A percentile compares a stretch with the other conserved stretches of the same genome.
Evolutionary conservation across 2,888 invertebrate species (phyloP).

Genomic region (Erannis defoliaria): DNA sequence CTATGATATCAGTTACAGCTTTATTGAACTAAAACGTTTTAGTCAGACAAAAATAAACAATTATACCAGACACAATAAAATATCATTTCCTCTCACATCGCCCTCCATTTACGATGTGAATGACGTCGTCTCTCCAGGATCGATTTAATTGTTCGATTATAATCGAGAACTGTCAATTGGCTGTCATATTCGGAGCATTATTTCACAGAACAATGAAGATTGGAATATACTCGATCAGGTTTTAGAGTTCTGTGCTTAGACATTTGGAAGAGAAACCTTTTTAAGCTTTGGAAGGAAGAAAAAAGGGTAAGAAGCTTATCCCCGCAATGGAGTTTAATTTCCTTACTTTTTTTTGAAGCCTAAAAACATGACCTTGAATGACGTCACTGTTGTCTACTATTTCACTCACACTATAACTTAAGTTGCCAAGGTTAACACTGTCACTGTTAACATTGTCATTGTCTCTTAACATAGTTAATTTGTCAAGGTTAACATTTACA

Average conservation of each 20-base stretch:
- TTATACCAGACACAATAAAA: conserved; percentile 44
- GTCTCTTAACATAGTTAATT: too few relatives aligned
- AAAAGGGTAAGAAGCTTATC: background rate
- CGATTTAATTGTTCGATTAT: conserved; percentile 69
- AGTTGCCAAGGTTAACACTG: too few relatives aligned
- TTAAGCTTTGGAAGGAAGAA: background rate
- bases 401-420: too few relatives aligned
- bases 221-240: conserved; percentile 55
- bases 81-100: conserved; percentile 39
- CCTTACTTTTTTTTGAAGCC: too few relatives aligned
- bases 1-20: too few relatives aligned
- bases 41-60: conserved; percentile 34
- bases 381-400: too few relatives aligned
- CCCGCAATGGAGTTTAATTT: too few relatives aligned
- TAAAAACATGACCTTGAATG: too few relatives aligned
- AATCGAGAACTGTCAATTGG: conserved; percentile 75
- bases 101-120: conserved; percentile 48
- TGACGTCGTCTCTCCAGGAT: conserved; percentile 59
- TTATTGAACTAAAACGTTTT: background rate
- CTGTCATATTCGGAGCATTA: conserved; percentile 72
- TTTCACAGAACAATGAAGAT: conserved; percentile 62
- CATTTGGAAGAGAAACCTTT: background rate
- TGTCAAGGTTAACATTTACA: too few relatives aligned
- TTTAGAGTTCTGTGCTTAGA: conserved; percentile 12
- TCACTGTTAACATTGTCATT: too few relatives aligned